A percentile compares a stretch with the other conserved stretches of the same genome.
phyloP scores from a whole-genome alignment of 1,140 invertebrate species.

The Kradibia gibbosae region DNA sequence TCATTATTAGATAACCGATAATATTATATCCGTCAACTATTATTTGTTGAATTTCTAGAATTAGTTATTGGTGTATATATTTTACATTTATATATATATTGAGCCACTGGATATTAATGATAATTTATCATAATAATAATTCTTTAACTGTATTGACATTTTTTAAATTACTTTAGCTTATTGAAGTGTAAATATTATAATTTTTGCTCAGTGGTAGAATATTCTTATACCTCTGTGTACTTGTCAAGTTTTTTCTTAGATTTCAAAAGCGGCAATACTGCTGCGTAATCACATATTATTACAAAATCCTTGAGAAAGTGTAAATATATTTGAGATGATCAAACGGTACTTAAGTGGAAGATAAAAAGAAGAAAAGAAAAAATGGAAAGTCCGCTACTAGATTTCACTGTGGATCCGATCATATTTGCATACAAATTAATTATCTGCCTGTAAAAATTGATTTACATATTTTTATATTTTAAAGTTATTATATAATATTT shows the following conservation, averaged over 20 bases:
- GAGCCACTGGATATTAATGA: no score
- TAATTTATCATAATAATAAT: no score
- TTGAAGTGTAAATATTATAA: no score
- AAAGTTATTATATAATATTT: no score
- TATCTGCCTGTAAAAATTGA: background rate
- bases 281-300: background rate
- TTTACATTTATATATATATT: no score
- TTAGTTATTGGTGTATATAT: no score
- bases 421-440: background rate
- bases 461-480: background rate
- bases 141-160: no score
- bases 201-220: background rate
- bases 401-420: constrained; percentile 4
- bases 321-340: background rate
- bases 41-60: no score
- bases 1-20: no score
- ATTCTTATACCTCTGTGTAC: background rate
- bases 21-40: no score
- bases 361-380: constrained; percentile 14
- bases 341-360: constrained; percentile 8
- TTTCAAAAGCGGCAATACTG: background rate
- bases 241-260: background rate
- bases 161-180: no score
- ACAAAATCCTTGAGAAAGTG: constrained; percentile 9
- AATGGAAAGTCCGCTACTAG: constrained; percentile 17